Percentiles rank a stretch among this genome's conserved stretches.
phyloP scores from a whole-genome alignment of 2,113 vertebrate species.

The Oenanthe melanoleuca region DNA sequence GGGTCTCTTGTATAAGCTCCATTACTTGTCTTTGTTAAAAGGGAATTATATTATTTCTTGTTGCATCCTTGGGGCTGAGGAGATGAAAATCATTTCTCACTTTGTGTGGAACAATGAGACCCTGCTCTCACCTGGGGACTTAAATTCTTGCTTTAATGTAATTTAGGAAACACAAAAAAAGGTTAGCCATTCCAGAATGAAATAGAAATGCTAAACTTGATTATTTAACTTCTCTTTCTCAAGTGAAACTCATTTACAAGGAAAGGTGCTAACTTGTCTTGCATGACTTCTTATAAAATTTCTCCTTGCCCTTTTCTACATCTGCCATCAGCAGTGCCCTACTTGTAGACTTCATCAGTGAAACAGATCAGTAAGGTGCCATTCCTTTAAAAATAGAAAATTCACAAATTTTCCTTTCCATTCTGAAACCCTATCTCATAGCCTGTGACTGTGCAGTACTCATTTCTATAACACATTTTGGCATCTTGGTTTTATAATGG shows the following conservation, averaged over 20 bases:
- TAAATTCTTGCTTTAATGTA: background rate
- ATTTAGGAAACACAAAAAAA: background rate
- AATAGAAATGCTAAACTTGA: background rate
- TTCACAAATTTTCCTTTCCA: background rate
- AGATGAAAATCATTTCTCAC: background rate
- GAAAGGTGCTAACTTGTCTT: background rate
- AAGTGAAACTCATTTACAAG: background rate
- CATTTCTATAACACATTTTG: background rate
- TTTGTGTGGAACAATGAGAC: background rate
- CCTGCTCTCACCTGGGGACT: background rate
- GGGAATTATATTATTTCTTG: background rate
- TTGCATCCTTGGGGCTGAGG: background rate
- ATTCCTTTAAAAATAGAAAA: background rate
- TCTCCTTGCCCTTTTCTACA: background rate
- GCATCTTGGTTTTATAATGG: background rate
- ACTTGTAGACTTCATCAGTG: background rate
- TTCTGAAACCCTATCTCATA: background rate
- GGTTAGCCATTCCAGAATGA: background rate
- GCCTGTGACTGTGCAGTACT: background rate
- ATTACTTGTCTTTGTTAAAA: background rate
- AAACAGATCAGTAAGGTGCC: background rate
- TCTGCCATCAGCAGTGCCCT: background rate
- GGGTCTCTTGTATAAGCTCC: background rate
- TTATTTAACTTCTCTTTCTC: constrained; percentile 8
- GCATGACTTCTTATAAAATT: background rate